Base-by-base conservation (phyloP, 2,888 invertebrate species). In the Yponomeuta cagnagella region DNA sequence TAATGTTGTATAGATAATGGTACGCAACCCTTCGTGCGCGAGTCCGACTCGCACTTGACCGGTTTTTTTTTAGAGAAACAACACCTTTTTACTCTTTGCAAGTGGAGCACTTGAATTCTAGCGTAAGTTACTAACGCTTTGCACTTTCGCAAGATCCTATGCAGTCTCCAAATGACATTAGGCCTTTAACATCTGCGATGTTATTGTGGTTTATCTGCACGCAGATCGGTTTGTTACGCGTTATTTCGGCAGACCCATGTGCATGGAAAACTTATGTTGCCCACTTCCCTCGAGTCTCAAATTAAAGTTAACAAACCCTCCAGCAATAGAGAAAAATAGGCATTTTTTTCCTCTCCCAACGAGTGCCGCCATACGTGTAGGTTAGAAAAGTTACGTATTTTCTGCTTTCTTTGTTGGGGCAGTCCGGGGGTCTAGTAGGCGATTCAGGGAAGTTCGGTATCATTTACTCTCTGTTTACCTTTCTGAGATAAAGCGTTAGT, bases 181-280 rank as follows among this genome's bases (percentile, higher is more conserved):
- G 23, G 23, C 23, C 23, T 23, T 23, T 23, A 23, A 23, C 23
- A 23, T 23, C 23, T 23, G 23, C 23, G 23, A 23, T 23, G 1
- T 23, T 23, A 23, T 23, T 23, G 23, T 23, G 23, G 23, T 6
- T 5, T 43, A 8, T 8, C 43, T 43, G 43, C 4, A 43, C 43
- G 9, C 9, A 8, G 5, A 6, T 43, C 43, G 43, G 43, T 30
- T 65, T 65, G 65, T 65, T 23, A 12, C 30, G 30, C 5, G 8
- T 33, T 65, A 31, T 10, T 65, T 65, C 65, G 65, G 30, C 10
- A 8, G 63, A 6, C 65, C 65, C 10, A 65, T 65, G 31, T 65
- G 31, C 65, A 8, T 65, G 30, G 65, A 65, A 65, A 58, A 58
- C 52, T 58, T 58, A 58, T 58, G 52, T 58, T 58, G 15, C 52